These are phyloP conservation scores for Lithobates pipiens DNA, from an alignment of 2,797 vertebrate genomes.

Conservation along the genomic window DNA sequence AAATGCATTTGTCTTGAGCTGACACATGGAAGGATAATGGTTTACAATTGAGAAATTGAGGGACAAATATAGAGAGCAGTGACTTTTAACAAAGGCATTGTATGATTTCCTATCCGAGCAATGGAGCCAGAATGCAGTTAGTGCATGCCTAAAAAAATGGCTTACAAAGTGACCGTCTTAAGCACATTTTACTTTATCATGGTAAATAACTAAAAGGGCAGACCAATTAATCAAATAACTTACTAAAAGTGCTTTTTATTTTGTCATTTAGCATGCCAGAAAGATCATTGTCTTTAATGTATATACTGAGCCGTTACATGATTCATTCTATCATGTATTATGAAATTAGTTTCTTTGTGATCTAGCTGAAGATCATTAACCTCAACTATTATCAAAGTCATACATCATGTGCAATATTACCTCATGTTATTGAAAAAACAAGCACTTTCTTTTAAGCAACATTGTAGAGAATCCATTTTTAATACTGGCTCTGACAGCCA, in stretches of 20 bases:
- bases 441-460: conserved; percentile 69
- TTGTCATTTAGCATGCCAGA: conserved; percentile 86
- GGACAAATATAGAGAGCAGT: conserved; percentile 39
- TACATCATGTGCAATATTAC: conserved; percentile 82
- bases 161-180: conserved; percentile 83
- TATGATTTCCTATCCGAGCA: conserved; percentile 58
- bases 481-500: conserved; percentile 71
- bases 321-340: conserved; percentile 89
- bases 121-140: conserved; percentile 52
- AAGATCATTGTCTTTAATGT: conserved; percentile 88
- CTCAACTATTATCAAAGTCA: conserved; percentile 75
- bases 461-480: conserved; percentile 74
- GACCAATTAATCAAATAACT: conserved; percentile 91
- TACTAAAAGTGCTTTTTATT: conserved; percentile 98
- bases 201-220: conserved; percentile 81
- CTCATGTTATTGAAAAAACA: conserved; percentile 72
- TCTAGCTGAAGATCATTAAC: conserved; percentile 87
- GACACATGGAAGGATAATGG: conserved; percentile 18
- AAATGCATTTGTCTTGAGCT: conserved; percentile 43
- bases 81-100: conserved; percentile 65
- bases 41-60: conserved; percentile 11
- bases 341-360: conserved; percentile 83
- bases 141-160: conserved; percentile 86
- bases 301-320: conserved; percentile 87
- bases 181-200: conserved; percentile 94